Percentiles rank a stretch among this genome's conserved stretches.
These are phyloP conservation scores for Ameiurus melas DNA, from an alignment of 2,113 vertebrate species.

Conservation along the genomic window DNA sequence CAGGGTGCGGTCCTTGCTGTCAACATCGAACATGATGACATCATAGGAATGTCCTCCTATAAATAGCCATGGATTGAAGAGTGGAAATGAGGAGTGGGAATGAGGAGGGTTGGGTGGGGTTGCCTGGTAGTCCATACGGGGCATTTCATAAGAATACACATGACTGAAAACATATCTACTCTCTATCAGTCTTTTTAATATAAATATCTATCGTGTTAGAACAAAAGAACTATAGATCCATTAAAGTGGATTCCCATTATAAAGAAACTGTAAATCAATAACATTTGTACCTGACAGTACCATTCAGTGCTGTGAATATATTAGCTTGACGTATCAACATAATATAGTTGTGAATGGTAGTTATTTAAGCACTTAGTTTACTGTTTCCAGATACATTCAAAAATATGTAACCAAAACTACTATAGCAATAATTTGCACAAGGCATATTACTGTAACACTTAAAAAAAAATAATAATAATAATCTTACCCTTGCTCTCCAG, in stretches of 20 bases:
- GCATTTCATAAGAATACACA: background rate
- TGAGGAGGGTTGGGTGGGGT: background rate
- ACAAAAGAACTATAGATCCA: background rate
- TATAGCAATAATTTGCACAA: background rate
- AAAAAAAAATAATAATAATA: background rate
- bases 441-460: background rate
- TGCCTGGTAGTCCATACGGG: background rate
- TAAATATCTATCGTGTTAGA: background rate
- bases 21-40: constrained; percentile 91
- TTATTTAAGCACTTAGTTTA: background rate
- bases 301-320: background rate
- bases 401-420: background rate
- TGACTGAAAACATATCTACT: background rate
- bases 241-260: background rate
- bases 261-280: background rate
- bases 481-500: constrained; percentile 79
- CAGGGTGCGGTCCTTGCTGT: constrained; percentile 87
- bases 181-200: background rate
- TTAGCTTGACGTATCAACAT: background rate
- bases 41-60: constrained; percentile 78
- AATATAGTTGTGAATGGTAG: background rate
- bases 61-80: constrained; percentile 24
- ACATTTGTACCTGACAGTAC: background rate
- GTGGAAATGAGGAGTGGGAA: background rate
- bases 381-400: background rate